Conservation (phyloP, 2,888 invertebrate genomes). For the Lasioglossum villosulum region DNA sequence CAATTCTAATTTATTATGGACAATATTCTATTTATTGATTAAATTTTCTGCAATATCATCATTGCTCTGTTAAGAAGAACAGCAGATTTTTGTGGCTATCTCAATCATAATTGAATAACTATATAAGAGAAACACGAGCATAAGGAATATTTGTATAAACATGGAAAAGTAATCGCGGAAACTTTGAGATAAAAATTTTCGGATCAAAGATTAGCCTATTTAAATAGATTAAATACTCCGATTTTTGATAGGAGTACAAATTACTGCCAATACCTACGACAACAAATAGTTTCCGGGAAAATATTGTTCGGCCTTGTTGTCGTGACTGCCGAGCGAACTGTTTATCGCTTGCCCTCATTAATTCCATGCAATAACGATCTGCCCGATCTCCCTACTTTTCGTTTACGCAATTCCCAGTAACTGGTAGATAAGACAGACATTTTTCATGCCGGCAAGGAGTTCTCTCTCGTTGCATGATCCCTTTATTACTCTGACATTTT, state of each 20-base stretch:
- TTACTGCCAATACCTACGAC: neutral
- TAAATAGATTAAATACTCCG: neutral
- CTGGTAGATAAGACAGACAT: constrained; percentile 31
- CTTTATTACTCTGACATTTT: constrained; percentile 43
- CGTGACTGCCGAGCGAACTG: constrained; percentile 52
- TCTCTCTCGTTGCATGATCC: constrained; percentile 45
- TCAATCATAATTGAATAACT: neutral
- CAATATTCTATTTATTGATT: neutral
- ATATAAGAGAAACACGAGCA: neutral
- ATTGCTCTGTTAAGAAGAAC: neutral
- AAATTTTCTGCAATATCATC: neutral
- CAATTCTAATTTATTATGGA: too few species aligned
- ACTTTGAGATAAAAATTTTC: neutral
- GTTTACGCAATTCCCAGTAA: constrained; percentile 36
- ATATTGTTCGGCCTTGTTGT: constrained; percentile 57
- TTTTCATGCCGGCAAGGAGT: constrained; percentile 18
- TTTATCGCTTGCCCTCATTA: constrained; percentile 55
- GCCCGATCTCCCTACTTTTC: constrained; percentile 16
- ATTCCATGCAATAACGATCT: constrained; percentile 47
- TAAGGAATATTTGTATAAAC: neutral
- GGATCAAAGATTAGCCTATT: neutral
- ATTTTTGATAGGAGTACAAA: neutral
- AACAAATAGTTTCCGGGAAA: constrained; percentile 31
- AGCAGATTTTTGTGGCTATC: neutral
- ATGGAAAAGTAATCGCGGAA: neutral